Evolutionary conservation across 2,888 invertebrate species (phyloP), one percentile per base, ranked within the genome.

Genomic region (Gymnosoma rotundatum): DNA sequence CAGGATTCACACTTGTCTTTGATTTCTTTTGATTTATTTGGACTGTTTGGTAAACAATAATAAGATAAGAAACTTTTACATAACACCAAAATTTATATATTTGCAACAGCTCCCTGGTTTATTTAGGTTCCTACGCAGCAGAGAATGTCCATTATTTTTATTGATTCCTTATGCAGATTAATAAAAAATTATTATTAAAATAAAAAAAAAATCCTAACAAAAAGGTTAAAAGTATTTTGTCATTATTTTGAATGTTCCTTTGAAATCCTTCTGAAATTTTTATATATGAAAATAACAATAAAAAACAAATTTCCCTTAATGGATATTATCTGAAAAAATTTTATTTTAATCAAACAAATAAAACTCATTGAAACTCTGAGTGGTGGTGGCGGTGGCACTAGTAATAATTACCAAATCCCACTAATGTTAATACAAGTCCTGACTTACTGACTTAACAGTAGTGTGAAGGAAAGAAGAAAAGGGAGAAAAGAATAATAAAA

Each of bases 261-360:
- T 14, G 18, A 48, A 42, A 16, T 16, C 42, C 18, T 18, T 67
- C 14, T 38, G 38, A 60, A 14, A 45, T 32, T 21, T 25, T 70
- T 58, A 36, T 56, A 48, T 32, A 25, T 25, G 4, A 25, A 25
- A 25, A 25, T 25, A 25, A 25, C 1, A 4, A 25, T 38, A 42
- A 61, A 61, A 36, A 78, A 36, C n/a, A 69, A 70, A 70, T 78
- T 52, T 74, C 45, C 12, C 50, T 52, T 78, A 66, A 79, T 58
- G 66, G 58, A 64, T 48, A 72, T 64, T 66, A 79, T 67, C 60
- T 36, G 25, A 32, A 20, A 52, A n/a, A 20, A 61, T 52, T 73
- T 38, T 36, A 14, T 54, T 73, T 79, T 60, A 79, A 73, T 79
- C 64, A 72, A 66, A 58, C 50, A 32, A 66, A 72, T 66, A 54